Evolutionary conservation across 1,140 invertebrate species (phyloP).

Genomic region (Laupala kohalensis): DNA sequence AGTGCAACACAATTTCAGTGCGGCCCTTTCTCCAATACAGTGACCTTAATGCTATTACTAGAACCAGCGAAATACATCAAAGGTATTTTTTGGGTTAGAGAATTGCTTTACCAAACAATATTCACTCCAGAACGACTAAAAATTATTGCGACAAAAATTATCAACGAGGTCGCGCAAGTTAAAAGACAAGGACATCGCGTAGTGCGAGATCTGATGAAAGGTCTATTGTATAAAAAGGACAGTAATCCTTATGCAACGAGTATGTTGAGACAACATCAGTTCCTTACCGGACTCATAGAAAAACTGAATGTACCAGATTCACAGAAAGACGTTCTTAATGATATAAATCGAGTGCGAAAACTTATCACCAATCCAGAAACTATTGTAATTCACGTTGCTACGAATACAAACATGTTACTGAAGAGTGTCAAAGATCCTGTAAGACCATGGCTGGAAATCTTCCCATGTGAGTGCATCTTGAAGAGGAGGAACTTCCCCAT

Average conservation of each 20-base stretch:
- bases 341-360: slow-evolving; percentile 45
- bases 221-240: slow-evolving; percentile 47
- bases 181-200: slow-evolving; percentile 51
- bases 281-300: slow-evolving; percentile 51
- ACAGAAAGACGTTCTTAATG: slow-evolving; percentile 38
- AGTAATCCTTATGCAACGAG: slow-evolving; percentile 56
- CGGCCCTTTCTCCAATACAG: slow-evolving; percentile 45
- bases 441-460: slow-evolving; percentile 42
- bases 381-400: slow-evolving; percentile 55
- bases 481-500: slow-evolving; percentile 34
- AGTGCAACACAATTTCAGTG: slow-evolving; percentile 38
- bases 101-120: slow-evolving; percentile 55
- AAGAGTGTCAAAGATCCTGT: slow-evolving; percentile 31
- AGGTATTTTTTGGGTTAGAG: slow-evolving; percentile 61
- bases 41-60: slow-evolving; percentile 42
- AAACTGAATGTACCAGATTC: slow-evolving; percentile 39
- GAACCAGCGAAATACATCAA: slow-evolving; percentile 61
- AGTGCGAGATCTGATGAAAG: slow-evolving; percentile 43
- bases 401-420: slow-evolving; percentile 47
- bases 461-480: too few species aligned
- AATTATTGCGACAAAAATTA: slow-evolving; percentile 59
- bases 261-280: slow-evolving; percentile 61
- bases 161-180: slow-evolving; percentile 57
- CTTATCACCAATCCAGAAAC: slow-evolving; percentile 42
- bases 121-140: slow-evolving; percentile 59